Percentiles rank a stretch among this genome's conserved stretches.
Evolutionary conservation across 2,797 vertebrate species (phyloP).

Genomic region (Hozukius guyotensis): DNA sequence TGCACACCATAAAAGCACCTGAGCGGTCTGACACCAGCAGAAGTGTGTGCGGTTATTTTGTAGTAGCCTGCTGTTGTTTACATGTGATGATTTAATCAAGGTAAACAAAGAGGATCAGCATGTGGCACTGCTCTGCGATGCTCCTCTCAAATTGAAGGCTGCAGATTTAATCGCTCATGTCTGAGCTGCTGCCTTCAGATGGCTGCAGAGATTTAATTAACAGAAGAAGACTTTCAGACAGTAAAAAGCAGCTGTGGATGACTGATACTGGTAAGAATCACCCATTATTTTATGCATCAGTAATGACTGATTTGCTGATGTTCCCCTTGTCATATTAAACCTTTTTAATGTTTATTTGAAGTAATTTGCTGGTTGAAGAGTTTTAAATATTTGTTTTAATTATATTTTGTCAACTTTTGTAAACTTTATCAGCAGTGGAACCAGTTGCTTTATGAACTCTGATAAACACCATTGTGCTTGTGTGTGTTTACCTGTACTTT

Average conservation of each 20-base stretch:
- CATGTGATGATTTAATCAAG: not conserved
- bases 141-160: conserved; percentile 10
- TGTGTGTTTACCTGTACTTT: not conserved
- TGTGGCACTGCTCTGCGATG: not conserved
- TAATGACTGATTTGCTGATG: not conserved
- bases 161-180: not conserved
- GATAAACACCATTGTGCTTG: not conserved
- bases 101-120: conserved; percentile 4
- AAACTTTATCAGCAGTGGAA: not conserved
- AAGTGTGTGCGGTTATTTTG: not conserved
- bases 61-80: conserved; percentile 9
- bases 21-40: not conserved
- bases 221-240: conserved; percentile 3
- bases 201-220: conserved; percentile 32
- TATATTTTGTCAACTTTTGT: not conserved
- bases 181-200: conserved; percentile 20
- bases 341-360: not conserved
- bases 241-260: conserved; percentile 12
- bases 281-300: not conserved
- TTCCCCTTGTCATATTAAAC: not conserved
- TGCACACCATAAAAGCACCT: not conserved
- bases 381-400: not conserved
- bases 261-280: conserved; percentile 4
- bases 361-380: not conserved
- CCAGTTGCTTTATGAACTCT: not conserved